phyloP scores from a whole-genome alignment of 1,140 invertebrate genomes.

The Aphaenogaster floridana region DNA sequence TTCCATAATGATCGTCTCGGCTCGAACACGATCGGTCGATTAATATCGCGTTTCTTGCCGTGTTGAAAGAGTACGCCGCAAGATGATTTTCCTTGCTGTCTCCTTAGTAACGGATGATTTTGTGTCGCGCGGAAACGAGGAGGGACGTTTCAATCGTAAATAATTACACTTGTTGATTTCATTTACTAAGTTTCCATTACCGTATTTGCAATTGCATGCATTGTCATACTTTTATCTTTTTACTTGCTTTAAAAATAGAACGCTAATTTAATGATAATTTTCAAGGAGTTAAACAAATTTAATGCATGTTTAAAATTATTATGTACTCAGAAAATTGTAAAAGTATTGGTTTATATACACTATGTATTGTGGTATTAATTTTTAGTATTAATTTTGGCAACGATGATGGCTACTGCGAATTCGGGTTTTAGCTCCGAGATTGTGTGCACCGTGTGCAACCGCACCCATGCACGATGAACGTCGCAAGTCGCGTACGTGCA shows the following conservation, averaged over 20 bases:
- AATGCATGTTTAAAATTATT: background rate
- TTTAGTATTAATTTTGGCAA: background rate
- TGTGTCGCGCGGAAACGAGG: constrained; percentile 10
- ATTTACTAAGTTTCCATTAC: constrained; percentile 12
- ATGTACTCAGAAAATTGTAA: background rate
- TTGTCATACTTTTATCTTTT: background rate
- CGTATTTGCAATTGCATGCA: background rate
- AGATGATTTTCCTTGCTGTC: constrained; percentile 66
- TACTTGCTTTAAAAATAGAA: background rate
- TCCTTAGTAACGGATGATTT: constrained; percentile 55
- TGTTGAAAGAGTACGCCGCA: constrained; percentile 56
- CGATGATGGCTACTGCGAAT: background rate
- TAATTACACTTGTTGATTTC: constrained; percentile 32
- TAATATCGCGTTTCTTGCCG: constrained; percentile 67
- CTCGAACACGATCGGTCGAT: constrained; percentile 65
- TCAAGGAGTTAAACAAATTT: background rate
- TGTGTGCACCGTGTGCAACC: constrained; percentile 31
- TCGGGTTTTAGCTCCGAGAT: background rate
- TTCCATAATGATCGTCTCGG: constrained; percentile 58
- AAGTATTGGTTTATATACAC: background rate
- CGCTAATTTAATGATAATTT: background rate
- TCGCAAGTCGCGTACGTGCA: constrained; percentile 9
- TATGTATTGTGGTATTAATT: background rate
- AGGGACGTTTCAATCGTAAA: constrained; percentile 27
- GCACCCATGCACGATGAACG: constrained; percentile 55